These are phyloP conservation scores for Micrasema longulum DNA, from an alignment of 1,140 invertebrate species.

Conservation along the genomic window DNA sequence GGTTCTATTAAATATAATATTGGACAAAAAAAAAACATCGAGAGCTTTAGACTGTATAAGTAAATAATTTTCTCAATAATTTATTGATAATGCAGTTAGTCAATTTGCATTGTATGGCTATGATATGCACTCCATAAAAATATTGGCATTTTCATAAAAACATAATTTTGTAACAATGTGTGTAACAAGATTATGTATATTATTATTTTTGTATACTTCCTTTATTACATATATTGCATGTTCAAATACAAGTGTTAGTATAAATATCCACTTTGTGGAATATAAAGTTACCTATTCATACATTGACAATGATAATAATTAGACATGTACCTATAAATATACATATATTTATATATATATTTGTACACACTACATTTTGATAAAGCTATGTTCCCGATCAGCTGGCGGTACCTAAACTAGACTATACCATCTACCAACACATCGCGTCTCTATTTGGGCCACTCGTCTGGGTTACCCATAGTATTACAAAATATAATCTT, in stretches of 20 bases:
- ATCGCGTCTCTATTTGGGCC: conserved; percentile 44
- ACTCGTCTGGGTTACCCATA: conserved; percentile 15
- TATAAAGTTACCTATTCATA: conserved; percentile 34
- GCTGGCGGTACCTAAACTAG: conserved; percentile 55
- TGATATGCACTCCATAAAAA: conserved; percentile 3
- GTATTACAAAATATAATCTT: conserved; percentile 34
- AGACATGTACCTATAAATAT: conserved; percentile 44
- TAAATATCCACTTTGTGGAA: conserved; percentile 32
- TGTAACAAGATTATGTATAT: conserved; percentile 35
- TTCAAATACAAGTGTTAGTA: conserved; percentile 40
- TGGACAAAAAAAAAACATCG: too few species aligned
- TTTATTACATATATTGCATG: conserved; percentile 37
- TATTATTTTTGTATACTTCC: conserved; percentile 34
- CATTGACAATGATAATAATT: conserved; percentile 40
- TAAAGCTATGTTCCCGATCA: conserved; percentile 69
- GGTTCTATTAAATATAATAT: too few species aligned
- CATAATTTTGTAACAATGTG: conserved; percentile 30
- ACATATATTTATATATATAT: conserved; percentile 30
- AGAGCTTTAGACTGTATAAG: too few species aligned
- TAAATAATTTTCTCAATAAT: too few species aligned
- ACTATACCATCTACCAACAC: conserved; percentile 55
- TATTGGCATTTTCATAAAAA: conserved; percentile 23
- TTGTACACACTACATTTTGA: conserved; percentile 62
- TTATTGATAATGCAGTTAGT: too few species aligned
- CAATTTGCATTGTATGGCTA: neutral